A percentile compares a stretch with the other conserved stretches of the same genome.
Conservation (phyloP, 1,140 invertebrate genomes). For the Calosoma granatense region DNA sequence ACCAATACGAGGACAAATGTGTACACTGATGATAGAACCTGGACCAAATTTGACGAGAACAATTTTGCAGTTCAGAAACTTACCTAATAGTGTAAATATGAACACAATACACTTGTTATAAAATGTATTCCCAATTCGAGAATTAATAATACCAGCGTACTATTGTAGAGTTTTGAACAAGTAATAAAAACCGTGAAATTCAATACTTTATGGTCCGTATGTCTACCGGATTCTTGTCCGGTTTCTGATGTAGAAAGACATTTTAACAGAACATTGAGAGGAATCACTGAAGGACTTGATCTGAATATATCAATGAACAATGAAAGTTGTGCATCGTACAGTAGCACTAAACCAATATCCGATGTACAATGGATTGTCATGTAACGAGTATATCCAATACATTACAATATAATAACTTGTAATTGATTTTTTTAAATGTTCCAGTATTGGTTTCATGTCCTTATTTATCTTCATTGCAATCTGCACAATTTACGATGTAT, state of each 20-base stretch:
- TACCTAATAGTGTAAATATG: not conserved
- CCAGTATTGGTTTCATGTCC: not conserved
- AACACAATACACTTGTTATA: not conserved
- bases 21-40: not conserved
- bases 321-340: slow-evolving; percentile 16
- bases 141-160: too few relatives aligned
- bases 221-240: slow-evolving; percentile 10
- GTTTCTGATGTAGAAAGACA: not conserved
- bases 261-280: slow-evolving; percentile 3
- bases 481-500: not conserved
- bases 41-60: not conserved
- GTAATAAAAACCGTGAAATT: not conserved
- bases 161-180: not conserved
- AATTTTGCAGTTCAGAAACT: slow-evolving; percentile 16
- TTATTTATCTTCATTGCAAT: not conserved
- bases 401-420: too few relatives aligned
- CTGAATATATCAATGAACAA: slow-evolving; percentile 15
- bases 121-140: not conserved
- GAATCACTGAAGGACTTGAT: slow-evolving; percentile 21
- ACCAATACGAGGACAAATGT: slow-evolving; percentile 2
- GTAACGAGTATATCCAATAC: not conserved
- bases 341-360: not conserved
- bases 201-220: slow-evolving; percentile 6
- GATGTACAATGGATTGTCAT: not conserved
- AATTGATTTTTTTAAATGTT: not conserved